Evolutionary conservation across 2,797 vertebrate genomes (phyloP).

Genomic region (Anisognathus igniventris): DNA sequence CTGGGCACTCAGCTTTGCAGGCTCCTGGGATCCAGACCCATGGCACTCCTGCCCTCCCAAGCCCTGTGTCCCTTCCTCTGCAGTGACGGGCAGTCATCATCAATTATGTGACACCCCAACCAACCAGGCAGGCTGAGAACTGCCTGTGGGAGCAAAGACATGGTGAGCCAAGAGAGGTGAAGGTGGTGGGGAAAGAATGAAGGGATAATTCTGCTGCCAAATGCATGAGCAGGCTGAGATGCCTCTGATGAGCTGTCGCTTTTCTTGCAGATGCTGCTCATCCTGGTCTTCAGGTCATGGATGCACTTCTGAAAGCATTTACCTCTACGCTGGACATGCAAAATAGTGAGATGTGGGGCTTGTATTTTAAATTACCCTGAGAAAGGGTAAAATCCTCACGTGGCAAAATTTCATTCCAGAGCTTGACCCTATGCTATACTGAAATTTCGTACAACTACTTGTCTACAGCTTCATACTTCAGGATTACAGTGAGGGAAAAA

Average conservation of each 20-base stretch:
- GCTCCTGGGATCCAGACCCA: neutral
- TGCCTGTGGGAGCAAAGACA: neutral
- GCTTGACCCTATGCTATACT: neutral
- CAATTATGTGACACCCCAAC: neutral
- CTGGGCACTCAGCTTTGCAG: neutral
- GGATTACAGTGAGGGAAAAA: neutral
- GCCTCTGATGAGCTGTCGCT: neutral
- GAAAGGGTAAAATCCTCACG: neutral
- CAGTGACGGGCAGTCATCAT: neutral
- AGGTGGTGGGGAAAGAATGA: neutral
- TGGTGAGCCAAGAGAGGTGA: neutral
- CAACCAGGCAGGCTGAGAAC: neutral
- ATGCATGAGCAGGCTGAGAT: neutral
- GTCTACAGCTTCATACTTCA: neutral
- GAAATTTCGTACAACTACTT: neutral
- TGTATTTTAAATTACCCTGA: neutral
- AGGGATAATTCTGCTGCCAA: neutral
- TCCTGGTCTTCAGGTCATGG: neutral
- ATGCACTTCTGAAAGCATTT: neutral
- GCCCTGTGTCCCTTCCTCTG: neutral
- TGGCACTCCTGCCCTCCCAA: neutral
- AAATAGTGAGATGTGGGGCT: neutral
- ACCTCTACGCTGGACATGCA: neutral
- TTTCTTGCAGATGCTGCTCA: neutral
- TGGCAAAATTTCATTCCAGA: neutral